Evolutionary conservation across 2,113 vertebrate genomes (phyloP).

Genomic region (Furnarius figulus): DNA sequence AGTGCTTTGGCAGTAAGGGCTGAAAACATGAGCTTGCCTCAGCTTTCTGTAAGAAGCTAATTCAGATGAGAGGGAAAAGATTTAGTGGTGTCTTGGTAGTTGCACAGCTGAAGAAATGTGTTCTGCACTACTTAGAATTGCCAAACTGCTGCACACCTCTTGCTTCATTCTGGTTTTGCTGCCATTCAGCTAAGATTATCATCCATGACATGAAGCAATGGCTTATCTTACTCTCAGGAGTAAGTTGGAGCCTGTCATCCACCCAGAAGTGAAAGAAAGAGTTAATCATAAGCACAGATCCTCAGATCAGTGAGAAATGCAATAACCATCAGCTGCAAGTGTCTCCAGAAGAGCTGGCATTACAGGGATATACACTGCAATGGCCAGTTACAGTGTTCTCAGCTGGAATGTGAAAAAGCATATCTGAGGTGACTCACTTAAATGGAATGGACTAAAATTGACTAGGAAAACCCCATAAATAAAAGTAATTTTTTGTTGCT

Average conservation of each 20-base stretch:
- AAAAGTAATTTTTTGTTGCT: not conserved
- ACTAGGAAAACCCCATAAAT: not conserved
- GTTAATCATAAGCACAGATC: not conserved
- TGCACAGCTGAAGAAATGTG: not conserved
- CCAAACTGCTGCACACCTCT: not conserved
- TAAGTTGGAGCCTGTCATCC: not conserved
- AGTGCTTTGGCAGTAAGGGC: not conserved
- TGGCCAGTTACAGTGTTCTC: not conserved
- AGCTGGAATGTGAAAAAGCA: not conserved
- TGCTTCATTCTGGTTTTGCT: not conserved
- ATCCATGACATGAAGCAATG: not conserved
- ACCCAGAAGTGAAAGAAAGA: not conserved
- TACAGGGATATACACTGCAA: fast-evolving
- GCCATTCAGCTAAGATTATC: not conserved
- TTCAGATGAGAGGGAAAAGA: not conserved
- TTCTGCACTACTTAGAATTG: not conserved
- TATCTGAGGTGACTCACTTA: not conserved
- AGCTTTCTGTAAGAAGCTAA: not conserved
- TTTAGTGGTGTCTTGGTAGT: not conserved
- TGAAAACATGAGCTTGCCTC: not conserved
- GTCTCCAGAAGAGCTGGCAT: not conserved
- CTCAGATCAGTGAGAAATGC: not conserved
- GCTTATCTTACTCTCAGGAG: not conserved
- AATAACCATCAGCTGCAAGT: not conserved
- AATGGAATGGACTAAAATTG: not conserved